phyloP scores from a whole-genome alignment of 1,140 invertebrate species.

The Pseudobourletiella spinata region DNA sequence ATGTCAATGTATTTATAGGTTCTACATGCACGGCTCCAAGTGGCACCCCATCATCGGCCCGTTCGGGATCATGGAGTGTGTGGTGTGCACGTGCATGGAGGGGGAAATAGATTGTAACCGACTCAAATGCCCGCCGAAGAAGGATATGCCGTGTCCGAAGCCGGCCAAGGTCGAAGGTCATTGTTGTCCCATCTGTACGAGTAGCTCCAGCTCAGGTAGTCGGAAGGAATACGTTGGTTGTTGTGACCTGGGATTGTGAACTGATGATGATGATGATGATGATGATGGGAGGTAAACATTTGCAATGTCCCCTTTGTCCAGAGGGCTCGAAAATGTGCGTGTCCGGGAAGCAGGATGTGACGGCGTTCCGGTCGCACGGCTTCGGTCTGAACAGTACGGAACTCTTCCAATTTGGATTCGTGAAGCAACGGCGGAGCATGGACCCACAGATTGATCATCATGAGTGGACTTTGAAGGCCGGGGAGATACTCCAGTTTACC shows the following conservation, averaged over 20 bases:
- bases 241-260: no score
- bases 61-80: constrained; percentile 40
- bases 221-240: no score
- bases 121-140: constrained; percentile 37
- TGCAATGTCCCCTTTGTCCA: no score
- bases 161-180: constrained; percentile 40
- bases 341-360: constrained; percentile 32
- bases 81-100: constrained; percentile 38
- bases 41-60: constrained; percentile 42
- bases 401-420: constrained; percentile 32
- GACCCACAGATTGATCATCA: constrained; percentile 33
- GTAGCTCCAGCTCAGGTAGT: constrained; percentile 2
- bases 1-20: no score
- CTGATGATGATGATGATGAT: no score
- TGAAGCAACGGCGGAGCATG: constrained; percentile 11
- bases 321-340: constrained; percentile 32
- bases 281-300: no score
- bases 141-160: constrained; percentile 38
- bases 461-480: constrained; percentile 27
- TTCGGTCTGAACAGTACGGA: constrained; percentile 30
- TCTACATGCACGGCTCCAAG: constrained; percentile 39
- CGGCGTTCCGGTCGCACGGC: constrained; percentile 25
- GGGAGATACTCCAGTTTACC: constrained; percentile 33
- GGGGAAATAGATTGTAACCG: constrained; percentile 39
- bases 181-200: constrained; percentile 38